Conservation (phyloP, 2,888 invertebrate species). For the Napeogenes sylphis region DNA sequence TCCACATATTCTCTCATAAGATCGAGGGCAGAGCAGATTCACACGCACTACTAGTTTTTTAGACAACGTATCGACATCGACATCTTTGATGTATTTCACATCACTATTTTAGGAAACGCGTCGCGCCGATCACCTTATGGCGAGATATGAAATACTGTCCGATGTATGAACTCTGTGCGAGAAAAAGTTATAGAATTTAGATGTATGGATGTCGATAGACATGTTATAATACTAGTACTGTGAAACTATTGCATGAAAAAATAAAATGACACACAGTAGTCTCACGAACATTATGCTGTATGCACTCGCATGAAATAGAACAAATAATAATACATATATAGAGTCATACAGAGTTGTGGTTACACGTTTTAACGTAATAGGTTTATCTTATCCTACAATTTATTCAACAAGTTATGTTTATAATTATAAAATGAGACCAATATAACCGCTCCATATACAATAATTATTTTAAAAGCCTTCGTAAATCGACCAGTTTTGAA, state of each 20-base stretch:
- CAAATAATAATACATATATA: conserved; percentile 1
- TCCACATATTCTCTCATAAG: conserved; percentile 65
- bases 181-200: conserved; percentile 41
- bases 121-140: conserved; percentile 62
- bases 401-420: no score
- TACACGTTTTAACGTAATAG: no score
- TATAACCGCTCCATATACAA: background rate
- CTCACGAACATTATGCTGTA: conserved; percentile 32
- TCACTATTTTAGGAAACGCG: conserved; percentile 75
- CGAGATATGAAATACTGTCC: conserved; percentile 68
- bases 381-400: no score
- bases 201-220: conserved; percentile 34
- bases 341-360: no score
- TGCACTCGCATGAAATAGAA: background rate
- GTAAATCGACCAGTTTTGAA: conserved; percentile 49
- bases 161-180: conserved; percentile 54
- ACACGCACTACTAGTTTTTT: conserved; percentile 67
- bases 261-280: conserved; percentile 19
- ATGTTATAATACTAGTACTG: conserved; percentile 29
- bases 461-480: background rate
- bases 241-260: conserved; percentile 25
- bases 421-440: background rate
- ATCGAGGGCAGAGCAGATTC: conserved; percentile 65
- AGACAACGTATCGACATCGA: conserved; percentile 57
- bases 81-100: conserved; percentile 73